Evolutionary conservation across 2,797 vertebrate species (phyloP).

Genomic region (Anabas testudineus): DNA sequence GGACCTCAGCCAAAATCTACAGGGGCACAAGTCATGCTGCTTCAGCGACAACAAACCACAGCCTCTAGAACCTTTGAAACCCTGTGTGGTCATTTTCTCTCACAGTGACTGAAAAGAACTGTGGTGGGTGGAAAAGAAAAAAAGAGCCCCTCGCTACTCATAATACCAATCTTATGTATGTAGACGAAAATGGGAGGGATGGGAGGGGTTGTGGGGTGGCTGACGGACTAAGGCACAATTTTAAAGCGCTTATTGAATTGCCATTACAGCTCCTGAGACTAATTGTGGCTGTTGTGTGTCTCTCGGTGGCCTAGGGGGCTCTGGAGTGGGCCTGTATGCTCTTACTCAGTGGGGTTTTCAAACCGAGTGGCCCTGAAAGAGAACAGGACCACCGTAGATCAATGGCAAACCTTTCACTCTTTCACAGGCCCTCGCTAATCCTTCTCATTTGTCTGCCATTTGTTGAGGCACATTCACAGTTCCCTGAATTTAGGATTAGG

Average conservation of each 20-base stretch:
- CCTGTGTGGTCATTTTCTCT: slow-evolving; percentile 84
- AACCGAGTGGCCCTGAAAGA: slow-evolving; percentile 84
- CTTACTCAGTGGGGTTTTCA: slow-evolving; percentile 84
- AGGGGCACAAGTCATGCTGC: slow-evolving; percentile 82
- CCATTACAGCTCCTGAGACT: slow-evolving; percentile 84
- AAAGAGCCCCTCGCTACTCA: slow-evolving; percentile 77
- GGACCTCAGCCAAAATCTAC: slow-evolving; percentile 72
- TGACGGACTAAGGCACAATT: slow-evolving; percentile 78
- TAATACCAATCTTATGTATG: slow-evolving; percentile 85
- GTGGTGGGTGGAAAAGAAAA: slow-evolving; percentile 80
- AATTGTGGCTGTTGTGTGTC: slow-evolving; percentile 85
- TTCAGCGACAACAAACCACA: slow-evolving; percentile 77
- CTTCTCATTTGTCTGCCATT: slow-evolving; percentile 86
- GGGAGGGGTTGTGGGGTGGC: slow-evolving; percentile 71
- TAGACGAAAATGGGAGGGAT: slow-evolving; percentile 74
- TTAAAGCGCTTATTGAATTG: slow-evolving; percentile 85
- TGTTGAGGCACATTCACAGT: slow-evolving; percentile 86
- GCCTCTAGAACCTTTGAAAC: slow-evolving; percentile 81
- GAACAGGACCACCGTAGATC: slow-evolving; percentile 86
- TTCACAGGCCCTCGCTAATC: slow-evolving; percentile 84
- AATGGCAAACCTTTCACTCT: slow-evolving; percentile 85
- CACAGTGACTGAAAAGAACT: slow-evolving; percentile 80
- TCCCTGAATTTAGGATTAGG: slow-evolving; percentile 87
- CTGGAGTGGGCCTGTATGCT: slow-evolving; percentile 84
- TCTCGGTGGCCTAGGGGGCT: slow-evolving; percentile 80